Conservation (phyloP, 2,113 vertebrate species). For the Lophochroa leadbeateri region DNA sequence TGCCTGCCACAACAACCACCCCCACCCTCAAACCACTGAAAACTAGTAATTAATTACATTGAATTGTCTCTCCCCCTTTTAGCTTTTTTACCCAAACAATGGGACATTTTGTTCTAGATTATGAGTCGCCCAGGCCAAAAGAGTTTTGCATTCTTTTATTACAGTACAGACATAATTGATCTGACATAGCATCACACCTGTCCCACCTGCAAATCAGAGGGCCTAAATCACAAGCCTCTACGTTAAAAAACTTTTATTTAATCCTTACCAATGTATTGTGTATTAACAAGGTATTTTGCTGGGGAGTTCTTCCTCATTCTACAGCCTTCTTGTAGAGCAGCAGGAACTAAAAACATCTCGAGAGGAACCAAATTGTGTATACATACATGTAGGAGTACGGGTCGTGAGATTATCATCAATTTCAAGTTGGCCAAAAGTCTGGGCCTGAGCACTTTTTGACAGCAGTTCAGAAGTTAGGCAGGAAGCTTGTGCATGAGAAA, state of each 20-base stretch:
- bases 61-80: background rate
- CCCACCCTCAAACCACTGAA: background rate
- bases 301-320: background rate
- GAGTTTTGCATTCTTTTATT: background rate
- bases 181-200: background rate
- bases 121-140: background rate
- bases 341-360: background rate
- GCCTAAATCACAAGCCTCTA: background rate
- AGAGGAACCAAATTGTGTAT: background rate
- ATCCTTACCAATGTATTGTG: background rate
- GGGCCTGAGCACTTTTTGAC: background rate
- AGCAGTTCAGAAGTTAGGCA: background rate
- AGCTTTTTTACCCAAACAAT: background rate
- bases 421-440: background rate
- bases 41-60: background rate
- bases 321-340: background rate
- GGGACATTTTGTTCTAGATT: background rate
- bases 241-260: background rate
- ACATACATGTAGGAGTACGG: accelerated
- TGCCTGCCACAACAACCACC: background rate
- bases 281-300: background rate
- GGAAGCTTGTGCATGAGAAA: background rate
- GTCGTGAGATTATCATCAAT: background rate
- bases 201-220: background rate
- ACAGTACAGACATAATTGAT: background rate